Evolutionary conservation across 2,797 vertebrate genomes (phyloP), one percentile per base, ranked within the genome.

Genomic region (Catharus ustulatus): DNA sequence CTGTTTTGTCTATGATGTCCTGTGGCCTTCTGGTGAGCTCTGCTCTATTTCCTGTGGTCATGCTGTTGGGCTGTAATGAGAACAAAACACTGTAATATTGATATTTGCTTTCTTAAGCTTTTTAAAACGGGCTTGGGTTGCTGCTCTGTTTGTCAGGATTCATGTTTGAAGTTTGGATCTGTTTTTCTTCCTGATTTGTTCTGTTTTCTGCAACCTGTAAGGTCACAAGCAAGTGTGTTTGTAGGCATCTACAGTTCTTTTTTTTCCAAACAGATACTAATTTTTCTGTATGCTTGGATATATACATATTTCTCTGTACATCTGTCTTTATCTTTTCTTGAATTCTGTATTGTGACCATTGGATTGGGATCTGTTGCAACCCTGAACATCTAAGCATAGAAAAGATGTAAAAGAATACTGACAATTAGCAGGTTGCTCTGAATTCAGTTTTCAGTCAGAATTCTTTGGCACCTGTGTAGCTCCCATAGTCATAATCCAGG

Each of bases 1-100:
- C 46, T 57, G 8, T 76, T 84, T 27, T 34, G 40, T 42, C n/a
- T 71, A 55, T 40, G 29, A 9, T 91, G 67, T 92, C 98, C 97
- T 98, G 97, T 86, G 96, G 97, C 59, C 24, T 63, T 54, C 68
- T 79, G 34, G 20, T 36, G 21, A 45, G 43, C 29, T 63, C 49
- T 79, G 22, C 73, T 48, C 27, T 66, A 15, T 79, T n/a, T 29
- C 16, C 36, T 81, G 27, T 71, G 34, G 52, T 69, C 29, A 1
- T 16, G 36, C 34, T 75, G 16, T 26, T 87, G 27, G 74, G 32
- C 64, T 69, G 10, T 54, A 36, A n/a, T 20, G 52, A 84, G 55
- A 55, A 42, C n/a, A 43, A 46, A 86, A 58, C 40, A 6, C 29
- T 86, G 16, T 34, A 36, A 48, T 92, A 40, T 4, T 76, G 51